phyloP scores from a whole-genome alignment of 92 coral and sea anemone genomes.

The Metridium senile region DNA sequence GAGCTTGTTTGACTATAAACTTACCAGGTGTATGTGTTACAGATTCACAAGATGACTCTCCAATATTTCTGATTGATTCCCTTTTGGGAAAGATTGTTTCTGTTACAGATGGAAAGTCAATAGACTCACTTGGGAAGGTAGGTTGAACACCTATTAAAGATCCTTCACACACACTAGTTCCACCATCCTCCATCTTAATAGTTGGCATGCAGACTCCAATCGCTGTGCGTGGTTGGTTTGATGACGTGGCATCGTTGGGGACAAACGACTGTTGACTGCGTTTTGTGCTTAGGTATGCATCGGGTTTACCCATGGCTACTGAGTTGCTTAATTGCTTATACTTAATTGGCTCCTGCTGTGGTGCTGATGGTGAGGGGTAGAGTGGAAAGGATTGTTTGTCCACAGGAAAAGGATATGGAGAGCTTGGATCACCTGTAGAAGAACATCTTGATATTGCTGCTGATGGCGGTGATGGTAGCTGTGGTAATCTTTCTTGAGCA shows the following conservation, averaged over 20 bases:
- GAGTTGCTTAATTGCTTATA: too few species aligned
- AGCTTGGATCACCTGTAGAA: conserved; percentile 4
- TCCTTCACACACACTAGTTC: conserved; percentile 10
- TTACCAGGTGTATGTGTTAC: background rate
- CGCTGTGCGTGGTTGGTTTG: conserved; percentile 32
- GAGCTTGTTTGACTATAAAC: too few species aligned
- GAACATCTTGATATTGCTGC: conserved; percentile 2
- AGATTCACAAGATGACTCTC: background rate
- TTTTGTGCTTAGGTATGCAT: background rate
- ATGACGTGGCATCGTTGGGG: conserved; percentile 4
- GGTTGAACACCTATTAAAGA: conserved; percentile 36
- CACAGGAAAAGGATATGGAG: conserved; percentile 3
- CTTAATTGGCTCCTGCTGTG: too few species aligned
- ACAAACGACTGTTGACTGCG: conserved; percentile 7
- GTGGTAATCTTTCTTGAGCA: conserved; percentile 1
- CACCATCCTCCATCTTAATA: conserved; percentile 27
- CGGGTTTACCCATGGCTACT: background rate
- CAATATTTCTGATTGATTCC: background rate
- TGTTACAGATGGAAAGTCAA: conserved; percentile 39
- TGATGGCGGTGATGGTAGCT: conserved; percentile 12
- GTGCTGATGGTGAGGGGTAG: conserved; percentile 11
- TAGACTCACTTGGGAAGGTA: conserved; percentile 31
- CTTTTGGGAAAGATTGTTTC: conserved; percentile 23
- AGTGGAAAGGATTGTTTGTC: conserved; percentile 7
- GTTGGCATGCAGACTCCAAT: conserved; percentile 46